These are phyloP conservation scores for Tetramorium simillimum DNA, from an alignment of 1,140 invertebrate species.

Conservation along the genomic window DNA sequence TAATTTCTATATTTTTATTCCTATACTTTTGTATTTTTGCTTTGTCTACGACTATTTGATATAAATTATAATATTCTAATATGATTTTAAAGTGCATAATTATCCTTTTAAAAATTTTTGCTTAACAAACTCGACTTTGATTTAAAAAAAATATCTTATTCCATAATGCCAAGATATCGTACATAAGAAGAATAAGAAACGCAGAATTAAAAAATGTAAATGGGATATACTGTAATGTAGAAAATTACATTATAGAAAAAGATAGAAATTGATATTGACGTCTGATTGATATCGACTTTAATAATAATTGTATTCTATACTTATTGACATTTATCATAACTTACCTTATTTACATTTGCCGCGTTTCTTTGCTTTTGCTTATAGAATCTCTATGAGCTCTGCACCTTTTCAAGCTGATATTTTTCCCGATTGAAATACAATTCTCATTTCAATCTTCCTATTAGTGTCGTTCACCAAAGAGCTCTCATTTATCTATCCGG, in stretches of 20 bases:
- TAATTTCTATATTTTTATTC: too few species aligned
- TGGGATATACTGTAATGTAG: background rate
- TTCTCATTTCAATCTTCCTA: background rate
- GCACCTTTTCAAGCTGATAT: background rate
- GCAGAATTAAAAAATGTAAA: background rate
- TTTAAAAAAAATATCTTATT: background rate
- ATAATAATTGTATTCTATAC: background rate
- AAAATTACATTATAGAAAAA: background rate
- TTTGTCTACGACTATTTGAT: too few species aligned
- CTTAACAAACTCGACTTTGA: background rate
- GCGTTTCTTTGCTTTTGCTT: background rate
- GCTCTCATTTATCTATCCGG: conserved; percentile 10
- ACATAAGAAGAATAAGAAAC: background rate
- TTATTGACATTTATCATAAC: background rate
- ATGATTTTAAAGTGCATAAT: background rate
- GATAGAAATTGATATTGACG: background rate
- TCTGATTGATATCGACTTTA: background rate
- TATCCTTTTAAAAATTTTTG: background rate
- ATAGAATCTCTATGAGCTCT: background rate
- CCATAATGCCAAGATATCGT: background rate
- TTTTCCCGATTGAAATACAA: background rate
- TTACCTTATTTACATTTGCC: background rate
- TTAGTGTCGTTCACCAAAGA: background rate
- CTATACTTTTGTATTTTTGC: background rate
- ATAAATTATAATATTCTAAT: background rate